Base-by-base conservation (phyloP, 37 sponge, comb jelly and placozoan genomes). In the Beroe forskalii region DNA sequence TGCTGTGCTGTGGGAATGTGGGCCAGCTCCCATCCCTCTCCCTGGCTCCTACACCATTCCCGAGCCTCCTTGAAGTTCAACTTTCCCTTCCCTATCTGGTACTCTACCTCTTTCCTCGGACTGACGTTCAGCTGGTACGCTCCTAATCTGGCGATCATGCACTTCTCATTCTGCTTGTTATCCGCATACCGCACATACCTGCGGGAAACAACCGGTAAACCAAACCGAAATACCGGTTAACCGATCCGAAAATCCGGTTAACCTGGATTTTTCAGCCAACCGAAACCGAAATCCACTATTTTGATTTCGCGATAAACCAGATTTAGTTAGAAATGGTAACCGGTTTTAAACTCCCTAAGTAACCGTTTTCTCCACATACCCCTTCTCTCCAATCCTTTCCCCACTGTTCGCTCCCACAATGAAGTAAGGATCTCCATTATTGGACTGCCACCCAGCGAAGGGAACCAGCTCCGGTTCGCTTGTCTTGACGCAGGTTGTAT, bases 371-470 rank as follows among this genome's bases (percentile, higher is more conserved):
- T n/a, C n/a, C n/a, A 48, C 12, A 48, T 48, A 48, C 55, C 55
- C 55, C 6, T 48, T 12, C 55, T 17, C 55, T 48, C 55, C 55
- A 17, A 48, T 48, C 55, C 12, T 48, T 48, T 48, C 55, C 12
- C 55, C 55, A 48, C 55, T 48, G 55, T 48, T 48, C 55, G 12
- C 55, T 48, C 72, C 19, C 19, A 69, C 38, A 36, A 69, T 69
- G 38, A 35, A 69, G 39, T 69, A 69, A 36, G 72, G 72, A 37
- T 69, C 32, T 31, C 38, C 72, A 19, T 36, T 36, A 37, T 69
- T 69, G 1, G 36, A 1, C 32, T 69, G 36, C 72, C 72, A 69
- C 72, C 72, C 72, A 3, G 32, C 72, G 17, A 69, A 69, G 4
- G 38, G 2, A 33, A 69, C 19, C 55, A 48, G 55, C 6, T 48